Conservation (phyloP, 2,113 vertebrate species). For the Gambusia affinis region DNA sequence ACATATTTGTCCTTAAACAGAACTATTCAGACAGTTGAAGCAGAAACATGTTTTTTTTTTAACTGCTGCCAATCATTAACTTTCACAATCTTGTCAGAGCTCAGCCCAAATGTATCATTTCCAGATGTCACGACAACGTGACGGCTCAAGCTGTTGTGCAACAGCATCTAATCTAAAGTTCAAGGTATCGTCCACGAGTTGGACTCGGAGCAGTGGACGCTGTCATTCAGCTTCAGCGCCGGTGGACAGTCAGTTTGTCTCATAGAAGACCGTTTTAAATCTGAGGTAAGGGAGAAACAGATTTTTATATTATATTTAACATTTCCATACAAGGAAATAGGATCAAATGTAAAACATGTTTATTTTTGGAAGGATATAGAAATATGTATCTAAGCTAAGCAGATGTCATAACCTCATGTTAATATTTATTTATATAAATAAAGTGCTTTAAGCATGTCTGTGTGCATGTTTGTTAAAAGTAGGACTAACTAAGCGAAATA, state of each 20-base stretch:
- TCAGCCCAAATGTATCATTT: slow-evolving; percentile 56
- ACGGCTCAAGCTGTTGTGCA: slow-evolving; percentile 54
- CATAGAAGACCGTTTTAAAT: not conserved
- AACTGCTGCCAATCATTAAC: slow-evolving; percentile 63
- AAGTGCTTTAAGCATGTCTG: not conserved
- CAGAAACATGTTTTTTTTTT: not conserved
- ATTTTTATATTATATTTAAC: not conserved
- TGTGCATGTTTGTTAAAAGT: too few species aligned
- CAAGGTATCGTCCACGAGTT: slow-evolving; percentile 43
- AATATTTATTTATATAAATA: not conserved
- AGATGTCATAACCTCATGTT: not conserved
- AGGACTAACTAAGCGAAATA: not conserved
- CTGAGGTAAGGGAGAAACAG: slow-evolving; percentile 32
- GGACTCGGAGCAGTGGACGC: not conserved
- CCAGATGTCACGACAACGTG: slow-evolving; percentile 66
- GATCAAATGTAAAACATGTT: not conserved
- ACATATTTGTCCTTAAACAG: not conserved
- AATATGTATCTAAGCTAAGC: not conserved
- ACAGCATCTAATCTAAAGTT: slow-evolving; percentile 64
- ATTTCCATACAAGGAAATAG: not conserved
- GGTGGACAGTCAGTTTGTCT: slow-evolving; percentile 10
- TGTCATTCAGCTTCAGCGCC: slow-evolving; percentile 27
- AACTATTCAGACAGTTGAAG: not conserved
- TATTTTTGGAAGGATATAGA: not conserved
- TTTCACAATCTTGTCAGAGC: slow-evolving; percentile 13